These are phyloP conservation scores for Luscinia luscinia DNA, from an alignment of 2,797 vertebrate genomes.

Conservation along the genomic window DNA sequence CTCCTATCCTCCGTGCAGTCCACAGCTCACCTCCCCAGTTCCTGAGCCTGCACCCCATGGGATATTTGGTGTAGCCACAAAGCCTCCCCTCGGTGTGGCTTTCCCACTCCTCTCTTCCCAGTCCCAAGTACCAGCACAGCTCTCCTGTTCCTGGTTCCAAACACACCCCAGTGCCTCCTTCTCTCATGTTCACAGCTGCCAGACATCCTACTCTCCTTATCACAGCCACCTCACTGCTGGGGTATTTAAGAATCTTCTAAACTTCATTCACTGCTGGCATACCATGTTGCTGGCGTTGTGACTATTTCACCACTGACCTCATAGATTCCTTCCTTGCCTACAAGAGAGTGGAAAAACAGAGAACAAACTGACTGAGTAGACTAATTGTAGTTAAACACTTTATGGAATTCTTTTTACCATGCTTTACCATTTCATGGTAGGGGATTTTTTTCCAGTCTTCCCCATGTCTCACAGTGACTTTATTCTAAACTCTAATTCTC, in stretches of 20 bases:
- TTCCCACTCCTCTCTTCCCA: background rate
- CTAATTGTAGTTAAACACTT: background rate
- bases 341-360: background rate
- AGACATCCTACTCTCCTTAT: background rate
- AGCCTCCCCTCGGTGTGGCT: background rate
- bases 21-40: background rate
- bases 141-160: background rate
- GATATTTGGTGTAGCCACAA: background rate
- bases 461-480: background rate
- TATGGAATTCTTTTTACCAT: background rate
- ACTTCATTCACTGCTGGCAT: background rate
- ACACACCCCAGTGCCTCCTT: background rate
- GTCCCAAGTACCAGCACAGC: background rate
- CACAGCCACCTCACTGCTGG: background rate
- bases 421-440: background rate
- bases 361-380: background rate
- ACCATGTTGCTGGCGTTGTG: background rate
- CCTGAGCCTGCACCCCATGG: background rate
- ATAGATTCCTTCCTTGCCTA: background rate
- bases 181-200: background rate
- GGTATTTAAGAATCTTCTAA: background rate
- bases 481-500: background rate
- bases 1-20: background rate
- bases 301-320: background rate
- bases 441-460: background rate